Evolutionary conservation across 1,140 invertebrate genomes (phyloP).

Genomic region (Neomicropteryx cornuta): DNA sequence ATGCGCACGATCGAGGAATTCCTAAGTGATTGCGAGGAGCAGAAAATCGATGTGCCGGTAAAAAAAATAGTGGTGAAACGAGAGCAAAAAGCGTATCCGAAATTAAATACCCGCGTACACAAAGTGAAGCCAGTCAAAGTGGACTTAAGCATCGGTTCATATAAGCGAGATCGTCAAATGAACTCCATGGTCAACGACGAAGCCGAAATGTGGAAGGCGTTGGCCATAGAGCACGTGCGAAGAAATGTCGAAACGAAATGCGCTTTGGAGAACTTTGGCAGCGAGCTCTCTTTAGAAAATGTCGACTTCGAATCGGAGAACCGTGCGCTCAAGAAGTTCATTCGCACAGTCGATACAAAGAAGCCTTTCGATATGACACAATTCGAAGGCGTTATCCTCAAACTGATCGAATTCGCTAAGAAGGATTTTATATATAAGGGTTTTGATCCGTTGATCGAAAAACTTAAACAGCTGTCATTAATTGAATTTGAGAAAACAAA

Average conservation of each 20-base stretch:
- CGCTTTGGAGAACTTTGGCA: constrained; percentile 34
- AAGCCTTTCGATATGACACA: constrained; percentile 31
- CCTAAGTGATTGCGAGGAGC: too few species aligned
- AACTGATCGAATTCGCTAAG: constrained; percentile 35
- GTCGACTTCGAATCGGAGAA: constrained; percentile 30
- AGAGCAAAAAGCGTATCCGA: constrained; percentile 2
- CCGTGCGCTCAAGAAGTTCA: constrained; percentile 27
- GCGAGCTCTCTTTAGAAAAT: constrained; percentile 30
- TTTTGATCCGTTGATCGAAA: constrained; percentile 36
- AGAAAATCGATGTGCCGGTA: constrained; percentile 27
- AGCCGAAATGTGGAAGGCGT: constrained; percentile 35
- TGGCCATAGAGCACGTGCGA: constrained; percentile 34
- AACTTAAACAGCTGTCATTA: constrained; percentile 29
- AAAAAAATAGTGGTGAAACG: constrained; percentile 24
- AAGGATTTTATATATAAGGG: constrained; percentile 37
- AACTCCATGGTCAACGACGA: constrained; percentile 38
- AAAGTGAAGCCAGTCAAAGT: constrained; percentile 12
- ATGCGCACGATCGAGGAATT: too few species aligned
- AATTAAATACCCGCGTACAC: constrained; percentile 9
- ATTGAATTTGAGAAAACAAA: too few species aligned
- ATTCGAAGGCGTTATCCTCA: constrained; percentile 33
- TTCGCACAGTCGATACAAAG: constrained; percentile 31
- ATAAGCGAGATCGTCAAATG: too few species aligned
- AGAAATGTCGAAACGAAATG: constrained; percentile 35
- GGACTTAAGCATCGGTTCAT: too few species aligned